phyloP scores from a whole-genome alignment of 2,113 vertebrate genomes.

The Sprattus sprattus region DNA sequence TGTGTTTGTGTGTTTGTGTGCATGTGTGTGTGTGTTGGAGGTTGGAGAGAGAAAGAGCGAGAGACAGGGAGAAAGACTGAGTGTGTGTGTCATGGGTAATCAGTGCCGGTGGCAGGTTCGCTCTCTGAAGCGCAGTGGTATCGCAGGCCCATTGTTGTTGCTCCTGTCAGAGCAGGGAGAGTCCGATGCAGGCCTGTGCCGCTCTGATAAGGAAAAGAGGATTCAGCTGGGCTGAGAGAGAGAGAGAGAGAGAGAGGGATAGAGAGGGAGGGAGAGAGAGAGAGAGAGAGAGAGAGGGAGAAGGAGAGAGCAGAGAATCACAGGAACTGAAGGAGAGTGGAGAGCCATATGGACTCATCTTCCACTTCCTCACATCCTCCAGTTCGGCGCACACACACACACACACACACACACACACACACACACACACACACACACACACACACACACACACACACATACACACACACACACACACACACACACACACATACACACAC shows the following conservation, averaged over 20 bases:
- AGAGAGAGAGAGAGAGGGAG: conserved; percentile 36
- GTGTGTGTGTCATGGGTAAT: conserved; percentile 72
- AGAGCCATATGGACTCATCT: conserved; percentile 13
- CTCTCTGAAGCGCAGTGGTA: conserved; percentile 66
- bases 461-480: not conserved
- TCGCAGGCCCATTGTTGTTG: conserved; percentile 59
- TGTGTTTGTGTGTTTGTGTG: conserved; percentile 21
- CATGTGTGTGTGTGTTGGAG: not conserved
- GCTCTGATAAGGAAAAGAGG: conserved; percentile 80
- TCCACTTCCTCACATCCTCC: not conserved
- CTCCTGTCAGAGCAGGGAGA: conserved; percentile 62
- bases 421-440: not conserved
- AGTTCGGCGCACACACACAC: not conserved
- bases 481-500: not conserved
- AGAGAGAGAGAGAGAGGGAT: conserved; percentile 32
- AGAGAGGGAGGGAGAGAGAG: conserved; percentile 33
- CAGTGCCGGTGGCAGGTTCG: conserved; percentile 78
- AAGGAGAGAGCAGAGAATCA: conserved; percentile 28
- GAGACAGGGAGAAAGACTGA: conserved; percentile 6
- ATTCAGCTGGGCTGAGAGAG: conserved; percentile 62
- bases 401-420: not conserved
- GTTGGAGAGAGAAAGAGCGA: not conserved
- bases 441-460: not conserved
- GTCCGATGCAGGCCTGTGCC: conserved; percentile 67
- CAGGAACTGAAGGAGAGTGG: conserved; percentile 15